phyloP scores from a whole-genome alignment of 2,113 vertebrate species.

The Grammomys dolichurus region DNA sequence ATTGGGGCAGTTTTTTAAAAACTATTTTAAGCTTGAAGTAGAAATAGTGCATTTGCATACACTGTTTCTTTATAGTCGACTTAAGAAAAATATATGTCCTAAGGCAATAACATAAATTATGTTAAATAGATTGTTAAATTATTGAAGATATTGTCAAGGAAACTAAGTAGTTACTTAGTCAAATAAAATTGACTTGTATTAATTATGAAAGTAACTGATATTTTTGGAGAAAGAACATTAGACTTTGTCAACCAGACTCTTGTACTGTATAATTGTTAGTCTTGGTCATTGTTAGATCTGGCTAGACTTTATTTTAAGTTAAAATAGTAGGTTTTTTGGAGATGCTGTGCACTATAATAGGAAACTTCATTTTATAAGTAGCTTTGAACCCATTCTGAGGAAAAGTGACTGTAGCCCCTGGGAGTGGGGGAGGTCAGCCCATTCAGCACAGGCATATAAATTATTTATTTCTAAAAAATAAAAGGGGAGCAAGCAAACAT shows the following conservation, averaged over 20 bases:
- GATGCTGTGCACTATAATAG: background rate
- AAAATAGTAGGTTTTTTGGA: background rate
- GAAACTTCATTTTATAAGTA: background rate
- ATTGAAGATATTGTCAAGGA: background rate
- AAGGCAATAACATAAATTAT: background rate
- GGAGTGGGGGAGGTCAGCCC: background rate
- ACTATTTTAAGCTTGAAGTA: background rate
- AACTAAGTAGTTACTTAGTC: background rate
- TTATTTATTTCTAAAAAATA: background rate
- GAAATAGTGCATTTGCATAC: background rate
- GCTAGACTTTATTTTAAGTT: background rate
- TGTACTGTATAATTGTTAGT: background rate
- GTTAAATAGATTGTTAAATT: background rate
- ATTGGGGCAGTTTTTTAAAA: constrained; percentile 45
- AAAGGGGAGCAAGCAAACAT: background rate
- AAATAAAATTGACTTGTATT: background rate
- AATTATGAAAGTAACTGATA: background rate
- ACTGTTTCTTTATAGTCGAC: background rate
- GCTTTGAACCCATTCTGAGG: background rate
- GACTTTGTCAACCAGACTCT: constrained; percentile 34
- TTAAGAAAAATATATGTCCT: background rate
- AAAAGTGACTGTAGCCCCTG: background rate
- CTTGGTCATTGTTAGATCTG: background rate
- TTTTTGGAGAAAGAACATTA: background rate
- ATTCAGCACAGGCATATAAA: background rate